Conservation (phyloP, 2,888 invertebrate species). For the Ichneumoninae sp. region DNA sequence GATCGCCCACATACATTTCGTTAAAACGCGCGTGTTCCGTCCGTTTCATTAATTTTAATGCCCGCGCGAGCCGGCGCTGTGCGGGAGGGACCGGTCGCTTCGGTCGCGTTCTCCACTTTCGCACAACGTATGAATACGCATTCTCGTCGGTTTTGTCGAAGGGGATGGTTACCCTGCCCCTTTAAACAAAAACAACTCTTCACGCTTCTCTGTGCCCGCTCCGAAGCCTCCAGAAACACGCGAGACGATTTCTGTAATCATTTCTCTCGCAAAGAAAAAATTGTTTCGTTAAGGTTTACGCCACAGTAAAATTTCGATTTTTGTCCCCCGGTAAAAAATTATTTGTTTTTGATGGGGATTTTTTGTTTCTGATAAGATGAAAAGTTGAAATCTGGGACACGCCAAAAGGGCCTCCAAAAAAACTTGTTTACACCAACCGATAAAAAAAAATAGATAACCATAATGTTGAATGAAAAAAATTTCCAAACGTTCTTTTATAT, state of each 20-base stretch:
- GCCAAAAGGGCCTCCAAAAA: too few species aligned
- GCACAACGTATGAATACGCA: conserved; percentile 79
- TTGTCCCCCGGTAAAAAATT: too few species aligned
- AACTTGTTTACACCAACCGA: too few species aligned
- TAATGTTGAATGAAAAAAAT: too few species aligned
- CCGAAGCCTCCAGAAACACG: neutral
- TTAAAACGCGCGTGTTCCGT: conserved; percentile 81
- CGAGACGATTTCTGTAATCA: neutral
- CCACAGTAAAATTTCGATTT: neutral
- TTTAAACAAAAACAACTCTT: conserved; percentile 20
- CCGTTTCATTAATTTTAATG: conserved; percentile 84
- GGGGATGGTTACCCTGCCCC: conserved; percentile 46
- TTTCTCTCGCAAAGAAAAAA: neutral
- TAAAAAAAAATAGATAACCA: too few species aligned
- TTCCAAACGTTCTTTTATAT: too few species aligned
- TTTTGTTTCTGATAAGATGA: too few species aligned
- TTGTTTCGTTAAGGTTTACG: too few species aligned
- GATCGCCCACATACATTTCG: conserved; percentile 82
- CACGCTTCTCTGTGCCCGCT: neutral
- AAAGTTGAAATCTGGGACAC: too few species aligned
- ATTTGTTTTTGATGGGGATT: too few species aligned
- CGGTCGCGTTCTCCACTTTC: conserved; percentile 81
- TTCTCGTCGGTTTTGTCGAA: conserved; percentile 48
- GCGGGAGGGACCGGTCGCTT: conserved; percentile 52
- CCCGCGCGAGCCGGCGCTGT: conserved; percentile 63